phyloP scores from a whole-genome alignment of 2,113 vertebrate species.

The Rousettus leschenaultii region DNA sequence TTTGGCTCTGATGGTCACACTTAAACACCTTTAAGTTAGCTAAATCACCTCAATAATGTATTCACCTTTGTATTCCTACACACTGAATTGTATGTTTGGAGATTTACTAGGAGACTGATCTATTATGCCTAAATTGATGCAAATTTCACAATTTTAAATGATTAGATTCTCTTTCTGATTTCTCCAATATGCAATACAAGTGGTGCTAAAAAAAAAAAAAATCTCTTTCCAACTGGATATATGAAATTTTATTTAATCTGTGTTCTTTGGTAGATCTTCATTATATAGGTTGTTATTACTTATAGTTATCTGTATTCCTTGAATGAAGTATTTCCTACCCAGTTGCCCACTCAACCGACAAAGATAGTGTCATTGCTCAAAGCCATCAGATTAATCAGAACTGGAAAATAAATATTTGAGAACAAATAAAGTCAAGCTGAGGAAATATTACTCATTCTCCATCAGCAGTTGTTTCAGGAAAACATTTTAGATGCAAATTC shows the following conservation, averaged over 20 bases:
- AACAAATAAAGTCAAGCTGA: not conserved
- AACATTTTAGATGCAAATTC: not conserved
- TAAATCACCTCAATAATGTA: not conserved
- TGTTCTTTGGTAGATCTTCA: not conserved
- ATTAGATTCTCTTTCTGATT: not conserved
- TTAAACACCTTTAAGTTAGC: not conserved
- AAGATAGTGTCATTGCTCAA: not conserved
- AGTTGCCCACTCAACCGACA: not conserved
- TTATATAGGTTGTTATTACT: not conserved
- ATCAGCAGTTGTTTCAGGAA: not conserved
- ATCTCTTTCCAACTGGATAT: not conserved
- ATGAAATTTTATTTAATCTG: not conserved
- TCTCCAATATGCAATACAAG: not conserved
- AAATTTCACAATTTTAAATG: not conserved
- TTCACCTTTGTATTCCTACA: not conserved
- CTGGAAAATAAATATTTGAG: not conserved
- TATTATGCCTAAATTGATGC: not conserved
- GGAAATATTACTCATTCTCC: not conserved
- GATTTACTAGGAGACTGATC: not conserved
- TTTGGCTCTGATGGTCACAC: not conserved
- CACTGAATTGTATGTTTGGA: not conserved
- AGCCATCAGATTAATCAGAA: not conserved
- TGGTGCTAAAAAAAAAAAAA: not conserved
- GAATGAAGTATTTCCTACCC: not conserved
- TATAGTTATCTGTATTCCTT: not conserved